These are phyloP conservation scores for Eucidaris tribuloides DNA, from an alignment of 35 echinoderm and acorn worm species.

Conservation along the genomic window DNA sequence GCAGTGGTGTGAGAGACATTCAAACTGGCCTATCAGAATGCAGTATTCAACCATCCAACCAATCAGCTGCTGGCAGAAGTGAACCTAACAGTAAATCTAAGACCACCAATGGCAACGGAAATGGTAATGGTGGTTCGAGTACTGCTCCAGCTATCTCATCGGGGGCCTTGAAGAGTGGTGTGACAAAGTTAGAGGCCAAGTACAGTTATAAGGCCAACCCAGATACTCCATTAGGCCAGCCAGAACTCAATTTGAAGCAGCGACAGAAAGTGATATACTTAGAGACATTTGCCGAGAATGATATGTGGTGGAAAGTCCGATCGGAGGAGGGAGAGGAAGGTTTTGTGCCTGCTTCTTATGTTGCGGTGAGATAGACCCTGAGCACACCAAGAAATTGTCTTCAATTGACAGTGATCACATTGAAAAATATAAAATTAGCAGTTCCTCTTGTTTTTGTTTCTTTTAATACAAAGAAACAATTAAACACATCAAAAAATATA, in stretches of 20 bases:
- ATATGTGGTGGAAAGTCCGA: constrained; percentile 77
- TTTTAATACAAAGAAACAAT: too few species aligned
- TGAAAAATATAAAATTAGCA: too few species aligned
- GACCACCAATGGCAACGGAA: not conserved
- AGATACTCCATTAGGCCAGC: constrained; percentile 51
- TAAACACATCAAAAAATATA: too few species aligned
- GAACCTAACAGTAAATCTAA: not conserved
- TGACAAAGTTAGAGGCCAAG: constrained; percentile 41
- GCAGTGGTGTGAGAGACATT: not conserved
- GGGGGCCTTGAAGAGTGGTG: not conserved
- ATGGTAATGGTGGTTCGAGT: not conserved
- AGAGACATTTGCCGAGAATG: constrained; percentile 54
- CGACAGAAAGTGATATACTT: constrained; percentile 45
- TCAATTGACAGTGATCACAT: too few species aligned
- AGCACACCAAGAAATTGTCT: too few species aligned
- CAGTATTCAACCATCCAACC: not conserved
- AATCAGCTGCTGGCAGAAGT: not conserved
- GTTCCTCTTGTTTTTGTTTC: too few species aligned
- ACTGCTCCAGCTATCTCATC: not conserved
- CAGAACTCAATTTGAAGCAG: constrained; percentile 58
- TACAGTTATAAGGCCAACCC: constrained; percentile 82
- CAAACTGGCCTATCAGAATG: constrained; percentile 18
- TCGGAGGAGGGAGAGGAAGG: constrained; percentile 42
- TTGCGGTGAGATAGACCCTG: constrained; percentile 80
- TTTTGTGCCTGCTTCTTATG: constrained; percentile 61